Conservation (phyloP, 2,888 invertebrate genomes). For the Rhamphomyia laevipes region DNA sequence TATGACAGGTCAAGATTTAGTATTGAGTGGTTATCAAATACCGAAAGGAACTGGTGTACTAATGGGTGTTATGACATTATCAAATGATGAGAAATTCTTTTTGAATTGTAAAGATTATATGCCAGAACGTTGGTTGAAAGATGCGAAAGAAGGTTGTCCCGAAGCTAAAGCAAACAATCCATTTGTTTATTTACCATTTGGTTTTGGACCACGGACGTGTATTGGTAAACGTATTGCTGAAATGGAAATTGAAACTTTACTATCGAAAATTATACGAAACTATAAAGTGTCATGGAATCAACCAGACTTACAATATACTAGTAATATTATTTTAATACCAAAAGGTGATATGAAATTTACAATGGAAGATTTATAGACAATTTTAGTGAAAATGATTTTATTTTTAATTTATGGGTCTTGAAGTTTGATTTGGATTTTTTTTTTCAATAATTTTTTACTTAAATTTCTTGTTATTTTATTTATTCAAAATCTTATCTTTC, state of each 20-base stretch:
- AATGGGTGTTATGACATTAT: conserved; percentile 54
- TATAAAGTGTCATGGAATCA: conserved; percentile 28
- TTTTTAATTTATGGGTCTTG: no score
- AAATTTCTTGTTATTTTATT: no score
- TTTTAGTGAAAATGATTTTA: not conserved
- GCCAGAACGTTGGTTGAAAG: conserved; percentile 65
- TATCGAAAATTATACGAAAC: conserved; percentile 33
- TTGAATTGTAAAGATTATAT: conserved; percentile 48
- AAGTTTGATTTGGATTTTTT: no score
- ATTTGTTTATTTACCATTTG: conserved; percentile 47
- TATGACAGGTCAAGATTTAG: conserved; percentile 43
- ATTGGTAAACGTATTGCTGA: conserved; percentile 64
- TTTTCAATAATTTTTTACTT: no score
- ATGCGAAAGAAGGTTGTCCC: conserved; percentile 6
- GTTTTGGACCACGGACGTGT: conserved; percentile 57
- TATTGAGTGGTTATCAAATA: conserved; percentile 50
- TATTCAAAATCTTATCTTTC: no score
- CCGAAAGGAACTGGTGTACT: conserved; percentile 58
- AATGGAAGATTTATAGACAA: conserved; percentile 20
- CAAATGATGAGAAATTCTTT: conserved; percentile 50
- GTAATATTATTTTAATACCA: conserved; percentile 29
- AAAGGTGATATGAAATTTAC: conserved; percentile 32
- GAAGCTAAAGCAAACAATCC: conserved; percentile 17
- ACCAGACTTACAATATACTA: conserved; percentile 22
- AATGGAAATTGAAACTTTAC: conserved; percentile 50